These are phyloP conservation scores for Chloropsis cyanopogon DNA, from an alignment of 2,113 vertebrate genomes.

Conservation along the genomic window DNA sequence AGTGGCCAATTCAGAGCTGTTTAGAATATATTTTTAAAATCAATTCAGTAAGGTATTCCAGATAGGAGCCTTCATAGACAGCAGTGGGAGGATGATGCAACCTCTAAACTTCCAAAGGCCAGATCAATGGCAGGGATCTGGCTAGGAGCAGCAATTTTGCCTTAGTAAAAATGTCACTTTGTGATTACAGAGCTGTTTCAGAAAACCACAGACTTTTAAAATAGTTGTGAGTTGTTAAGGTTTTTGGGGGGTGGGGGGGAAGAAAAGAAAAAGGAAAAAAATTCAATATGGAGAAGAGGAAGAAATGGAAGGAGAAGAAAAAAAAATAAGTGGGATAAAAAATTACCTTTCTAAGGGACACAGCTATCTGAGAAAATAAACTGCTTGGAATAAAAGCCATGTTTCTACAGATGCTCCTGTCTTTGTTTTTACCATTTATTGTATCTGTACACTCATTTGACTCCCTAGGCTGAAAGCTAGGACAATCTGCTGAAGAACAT, in stretches of 20 bases:
- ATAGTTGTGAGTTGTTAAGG: not conserved
- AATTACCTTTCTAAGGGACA: not conserved
- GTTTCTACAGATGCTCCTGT: not conserved
- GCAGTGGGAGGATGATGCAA: not conserved
- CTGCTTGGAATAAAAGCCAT: not conserved
- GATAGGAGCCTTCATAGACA: not conserved
- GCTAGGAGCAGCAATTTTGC: not conserved
- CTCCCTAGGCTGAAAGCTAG: not conserved
- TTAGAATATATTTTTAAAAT: slow-evolving; percentile 1
- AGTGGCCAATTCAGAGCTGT: not conserved
- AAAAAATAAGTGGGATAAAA: not conserved
- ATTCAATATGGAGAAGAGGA: not conserved
- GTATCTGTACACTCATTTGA: not conserved
- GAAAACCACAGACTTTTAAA: not conserved
- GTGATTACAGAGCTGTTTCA: not conserved
- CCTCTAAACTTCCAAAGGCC: not conserved
- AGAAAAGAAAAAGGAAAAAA: accelerated
- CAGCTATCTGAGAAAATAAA: not conserved
- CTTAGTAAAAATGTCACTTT: not conserved
- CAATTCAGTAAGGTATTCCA: not conserved
- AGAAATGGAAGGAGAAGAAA: not conserved
- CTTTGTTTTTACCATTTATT: not conserved
- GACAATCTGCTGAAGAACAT: not conserved
- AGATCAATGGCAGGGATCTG: not conserved
- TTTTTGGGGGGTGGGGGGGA: accelerated